These are phyloP conservation scores for Whitmania pigra DNA, from an alignment of 1,140 invertebrate species.

Conservation along the genomic window DNA sequence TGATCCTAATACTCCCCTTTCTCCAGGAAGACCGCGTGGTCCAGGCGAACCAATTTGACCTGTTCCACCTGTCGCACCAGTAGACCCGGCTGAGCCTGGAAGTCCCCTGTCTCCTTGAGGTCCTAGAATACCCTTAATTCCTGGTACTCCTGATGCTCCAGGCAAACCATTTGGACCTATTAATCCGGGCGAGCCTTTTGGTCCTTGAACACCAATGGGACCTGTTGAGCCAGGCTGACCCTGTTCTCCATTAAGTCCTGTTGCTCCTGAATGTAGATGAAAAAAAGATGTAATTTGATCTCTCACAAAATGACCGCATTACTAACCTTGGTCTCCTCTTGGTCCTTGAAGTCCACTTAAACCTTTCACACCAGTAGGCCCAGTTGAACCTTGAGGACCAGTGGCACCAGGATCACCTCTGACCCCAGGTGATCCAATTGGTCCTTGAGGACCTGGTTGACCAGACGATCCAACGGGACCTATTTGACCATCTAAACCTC, in stretches of 20 bases:
- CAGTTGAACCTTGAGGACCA: slow-evolving; percentile 2
- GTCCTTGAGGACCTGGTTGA: slow-evolving; percentile 8
- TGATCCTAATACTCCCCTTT: slow-evolving; percentile 2
- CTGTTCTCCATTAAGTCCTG: neutral
- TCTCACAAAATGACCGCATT: no score
- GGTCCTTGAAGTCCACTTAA: no score
- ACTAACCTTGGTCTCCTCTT: no score
- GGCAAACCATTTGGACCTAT: slow-evolving; percentile 1
- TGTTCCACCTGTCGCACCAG: neutral
- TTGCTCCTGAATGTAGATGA: neutral
- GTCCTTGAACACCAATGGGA: neutral
- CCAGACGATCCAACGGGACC: neutral
- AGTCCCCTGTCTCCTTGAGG: slow-evolving; percentile 43
- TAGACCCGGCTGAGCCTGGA: slow-evolving; percentile 2
- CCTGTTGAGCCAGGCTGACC: slow-evolving; percentile 9
- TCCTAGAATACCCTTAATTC: slow-evolving; percentile 7
- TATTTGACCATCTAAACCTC: neutral
- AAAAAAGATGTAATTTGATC: no score
- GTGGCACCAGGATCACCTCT: neutral
- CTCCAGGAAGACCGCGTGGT: slow-evolving; percentile 10
- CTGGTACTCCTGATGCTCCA: slow-evolving; percentile 7
- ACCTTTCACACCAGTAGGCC: no score
- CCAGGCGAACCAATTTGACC: slow-evolving; percentile 15
- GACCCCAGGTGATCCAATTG: slow-evolving; percentile 1
- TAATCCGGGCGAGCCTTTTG: neutral